Conservation (phyloP, 2,113 vertebrate species). For the Coptodon bakossiorum region DNA sequence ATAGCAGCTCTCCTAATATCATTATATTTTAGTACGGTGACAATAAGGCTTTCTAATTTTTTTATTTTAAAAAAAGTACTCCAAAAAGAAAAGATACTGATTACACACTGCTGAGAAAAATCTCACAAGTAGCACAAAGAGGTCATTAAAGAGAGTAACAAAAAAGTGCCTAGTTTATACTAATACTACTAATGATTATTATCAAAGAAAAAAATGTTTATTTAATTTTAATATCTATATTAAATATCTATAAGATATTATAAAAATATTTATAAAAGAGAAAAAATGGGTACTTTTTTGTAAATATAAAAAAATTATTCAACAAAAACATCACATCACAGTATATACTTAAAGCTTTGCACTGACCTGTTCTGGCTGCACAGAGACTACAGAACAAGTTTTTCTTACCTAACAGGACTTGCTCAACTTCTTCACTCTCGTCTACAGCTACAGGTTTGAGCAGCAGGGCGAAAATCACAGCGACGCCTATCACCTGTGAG, state of each 20-base stretch:
- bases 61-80: neutral
- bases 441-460: constrained; percentile 73
- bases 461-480: constrained; percentile 75
- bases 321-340: neutral
- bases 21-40: neutral
- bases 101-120: neutral
- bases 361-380: neutral
- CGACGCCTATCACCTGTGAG: constrained; percentile 74
- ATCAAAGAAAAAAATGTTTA: neutral
- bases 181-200: neutral
- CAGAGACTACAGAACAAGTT: neutral
- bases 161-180: neutral
- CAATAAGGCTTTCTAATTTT: neutral
- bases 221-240: neutral
- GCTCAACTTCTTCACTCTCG: constrained; percentile 67
- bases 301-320: neutral
- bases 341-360: neutral
- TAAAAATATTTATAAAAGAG: neutral
- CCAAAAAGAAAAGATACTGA: neutral
- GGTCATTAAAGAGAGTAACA: neutral
- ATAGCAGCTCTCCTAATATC: neutral
- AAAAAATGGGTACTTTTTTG: neutral
- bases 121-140: neutral
- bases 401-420: constrained; percentile 62
- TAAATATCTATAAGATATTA: neutral